Evolutionary conservation across 2,888 invertebrate genomes (phyloP), one percentile per base, ranked within the genome.

Genomic region (Epirrhoe alternata): DNA sequence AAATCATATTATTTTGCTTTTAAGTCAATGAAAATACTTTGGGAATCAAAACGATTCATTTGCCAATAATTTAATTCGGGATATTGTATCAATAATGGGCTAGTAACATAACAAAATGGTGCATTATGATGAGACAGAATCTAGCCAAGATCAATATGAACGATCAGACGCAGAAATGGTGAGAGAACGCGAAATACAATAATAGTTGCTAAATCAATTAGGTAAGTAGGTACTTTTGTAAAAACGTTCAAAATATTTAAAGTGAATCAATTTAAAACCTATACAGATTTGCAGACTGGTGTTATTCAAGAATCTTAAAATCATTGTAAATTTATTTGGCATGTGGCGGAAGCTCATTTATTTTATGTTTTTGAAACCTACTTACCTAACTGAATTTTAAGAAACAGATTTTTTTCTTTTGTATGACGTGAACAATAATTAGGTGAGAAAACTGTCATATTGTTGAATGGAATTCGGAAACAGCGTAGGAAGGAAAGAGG

Each of bases 401-500:
- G 33, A 33, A 33, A 33, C 6, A 4, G 33, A 33, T 33, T 33
- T 7, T 33, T 33, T 33, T 33, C 3, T 6, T 33, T 6, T 33
- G 33, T 33, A 24, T 24, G 24, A 24, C 33, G 6, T 33, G 33
- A 7, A 33, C 33, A 33, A 33, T 33, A 33, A 33, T 33, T 30
- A 31, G 47, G 24, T 50, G 38, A 14, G 33, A 51, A 7, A 59
- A 16, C 38, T 33, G 59, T 49, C 42, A 59, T 42, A 52, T 42
- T 16, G 24, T 33, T 66, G 56, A 30, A 55, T 63, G 64, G 68
- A 71, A 71, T 74, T 69, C 70, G 74, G 72, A 74, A 67, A 66
- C 58, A 61, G 53, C 63, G 59, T 66, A 72, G 70, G 70, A 70
- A 66, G 70, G 70, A 70, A 66, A 66, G 42, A 66, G 61, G 65